Evolutionary conservation across 2,113 vertebrate genomes (phyloP), one percentile per base, ranked within the genome.

Genomic region (Zingel zingel): DNA sequence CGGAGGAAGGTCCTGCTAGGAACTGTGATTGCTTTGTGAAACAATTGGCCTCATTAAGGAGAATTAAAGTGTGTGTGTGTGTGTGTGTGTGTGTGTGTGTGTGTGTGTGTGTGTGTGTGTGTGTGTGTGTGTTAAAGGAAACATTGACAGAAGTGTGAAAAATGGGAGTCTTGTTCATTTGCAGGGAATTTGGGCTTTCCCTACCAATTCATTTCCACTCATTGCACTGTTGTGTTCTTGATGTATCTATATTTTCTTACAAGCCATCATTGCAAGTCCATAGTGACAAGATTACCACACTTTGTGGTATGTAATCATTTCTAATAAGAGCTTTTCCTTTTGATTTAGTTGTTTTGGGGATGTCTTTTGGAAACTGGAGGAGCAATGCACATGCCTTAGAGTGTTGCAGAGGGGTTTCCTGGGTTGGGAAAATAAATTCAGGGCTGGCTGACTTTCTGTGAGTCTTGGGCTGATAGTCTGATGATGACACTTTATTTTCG

Each of bases 401-500:
- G 57, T 23, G 33, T 68, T 59, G 50, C 53, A 30, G 68, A 83
- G 71, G 72, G 64, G 15, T 86, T 91, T 88, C 50, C 78, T 64
- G 10, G 57, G 59, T 74, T 79, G 30, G 85, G 75, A 89, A 93
- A 91, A 90, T 83, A 89, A 91, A 93, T 57, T 65, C 4, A 12
- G 50, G 76, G 63, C 53, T 87, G 88, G 77, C 81, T 23, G 70
- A 70, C 58, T 81, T 57, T 90, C 79, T 64, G 54, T 54, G 83
- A 76, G 88, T 77, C 63, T 27, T 12, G 13, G 11, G 61, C 70
- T 68, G 78, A 79, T 65, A 75, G 76, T 59, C 51, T 2, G 5
- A 78, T 67, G 86, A 91, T 88, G 91, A 91, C 86, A 83, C 85
- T 91, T 87, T 90, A 84, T 91, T 93, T 93, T 92, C 39, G 18